A percentile compares a stretch with the other conserved stretches of the same genome.
Evolutionary conservation across 2,113 vertebrate species (phyloP).

Genomic region (Gobius niger): DNA sequence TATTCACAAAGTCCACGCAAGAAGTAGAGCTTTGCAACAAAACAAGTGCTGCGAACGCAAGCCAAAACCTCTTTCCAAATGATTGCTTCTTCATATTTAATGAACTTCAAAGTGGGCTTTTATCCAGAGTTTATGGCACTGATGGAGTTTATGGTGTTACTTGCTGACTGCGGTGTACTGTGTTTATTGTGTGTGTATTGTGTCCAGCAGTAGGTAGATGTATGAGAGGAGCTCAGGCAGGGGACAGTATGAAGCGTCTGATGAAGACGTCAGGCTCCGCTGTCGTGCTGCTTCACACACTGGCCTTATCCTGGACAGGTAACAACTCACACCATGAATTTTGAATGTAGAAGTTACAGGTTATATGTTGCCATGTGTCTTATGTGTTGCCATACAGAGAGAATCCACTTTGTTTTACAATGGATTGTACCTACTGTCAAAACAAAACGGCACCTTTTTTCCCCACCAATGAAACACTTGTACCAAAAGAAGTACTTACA

Average conservation of each 20-base stretch:
- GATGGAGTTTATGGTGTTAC: not conserved
- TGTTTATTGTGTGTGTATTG: slow-evolving; percentile 4
- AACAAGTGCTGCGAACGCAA: not conserved
- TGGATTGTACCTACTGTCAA: too few species aligned
- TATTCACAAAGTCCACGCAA: too few species aligned
- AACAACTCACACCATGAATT: not conserved
- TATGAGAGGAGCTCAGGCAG: slow-evolving; percentile 24
- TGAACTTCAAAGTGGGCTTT: not conserved
- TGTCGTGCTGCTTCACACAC: slow-evolving; percentile 69
- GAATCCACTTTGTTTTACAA: not conserved
- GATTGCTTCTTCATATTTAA: slow-evolving; percentile 7
- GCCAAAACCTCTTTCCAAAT: not conserved
- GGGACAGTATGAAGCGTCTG: slow-evolving; percentile 60
- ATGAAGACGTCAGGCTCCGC: slow-evolving; percentile 48
- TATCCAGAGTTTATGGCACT: not conserved
- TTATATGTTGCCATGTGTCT: too few species aligned
- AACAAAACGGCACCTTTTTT: too few species aligned
- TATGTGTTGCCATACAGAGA: not conserved
- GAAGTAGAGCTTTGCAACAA: too few species aligned
- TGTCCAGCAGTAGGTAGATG: slow-evolving; percentile 47
- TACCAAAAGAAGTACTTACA: too few species aligned
- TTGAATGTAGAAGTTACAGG: too few species aligned
- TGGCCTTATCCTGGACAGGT: slow-evolving; percentile 74
- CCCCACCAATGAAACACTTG: too few species aligned
- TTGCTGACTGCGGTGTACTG: not conserved